Evolutionary conservation across 2,113 vertebrate genomes (phyloP).

Genomic region (Megaleporinus macrocephalus): DNA sequence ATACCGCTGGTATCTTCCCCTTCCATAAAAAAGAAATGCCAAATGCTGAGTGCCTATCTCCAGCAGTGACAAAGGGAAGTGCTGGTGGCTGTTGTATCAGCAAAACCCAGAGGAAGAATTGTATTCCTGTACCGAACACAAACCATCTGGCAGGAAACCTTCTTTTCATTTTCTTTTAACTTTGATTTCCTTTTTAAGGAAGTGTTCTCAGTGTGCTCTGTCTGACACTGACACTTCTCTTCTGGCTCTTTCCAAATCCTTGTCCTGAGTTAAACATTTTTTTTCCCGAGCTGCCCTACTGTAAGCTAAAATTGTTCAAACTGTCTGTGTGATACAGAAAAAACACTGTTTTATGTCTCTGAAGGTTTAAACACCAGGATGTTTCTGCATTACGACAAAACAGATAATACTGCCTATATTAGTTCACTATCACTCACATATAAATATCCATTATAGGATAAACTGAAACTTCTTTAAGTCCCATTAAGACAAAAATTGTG

Average conservation of each 20-base stretch:
- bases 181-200: constrained; percentile 78
- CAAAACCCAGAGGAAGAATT: constrained; percentile 76
- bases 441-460: not conserved
- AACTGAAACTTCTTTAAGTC: not conserved
- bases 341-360: no score
- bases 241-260: constrained; percentile 54
- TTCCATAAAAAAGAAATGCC: constrained; percentile 23
- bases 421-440: not conserved
- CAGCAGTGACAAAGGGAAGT: constrained; percentile 75
- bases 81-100: constrained; percentile 75
- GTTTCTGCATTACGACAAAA: no score
- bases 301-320: not conserved
- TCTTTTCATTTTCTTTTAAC: constrained; percentile 74
- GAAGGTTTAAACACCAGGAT: no score
- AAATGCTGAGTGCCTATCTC: constrained; percentile 55
- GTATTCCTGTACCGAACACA: constrained; percentile 77
- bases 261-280: not conserved
- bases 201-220: constrained; percentile 58
- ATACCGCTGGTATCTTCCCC: not conserved
- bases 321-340: no score
- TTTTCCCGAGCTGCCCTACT: not conserved
- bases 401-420: no score
- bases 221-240: constrained; percentile 49
- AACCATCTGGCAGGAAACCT: constrained; percentile 84
- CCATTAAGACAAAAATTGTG: constrained; percentile 2